Evolutionary conservation across 2,113 vertebrate genomes (phyloP), one percentile per base, ranked within the genome.

Genomic region (Neotoma lepida): DNA sequence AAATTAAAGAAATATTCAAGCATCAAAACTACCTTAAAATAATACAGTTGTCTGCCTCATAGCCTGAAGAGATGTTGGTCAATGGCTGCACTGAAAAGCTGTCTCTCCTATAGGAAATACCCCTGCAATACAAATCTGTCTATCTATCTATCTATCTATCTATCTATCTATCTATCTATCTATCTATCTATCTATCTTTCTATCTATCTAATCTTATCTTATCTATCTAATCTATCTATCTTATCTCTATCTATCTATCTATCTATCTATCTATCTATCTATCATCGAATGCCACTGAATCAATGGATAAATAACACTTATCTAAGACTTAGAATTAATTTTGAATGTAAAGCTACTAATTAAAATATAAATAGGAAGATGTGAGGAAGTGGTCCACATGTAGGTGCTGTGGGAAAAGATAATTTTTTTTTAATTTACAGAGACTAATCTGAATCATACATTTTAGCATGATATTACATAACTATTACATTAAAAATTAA

Each of bases 1-100:
- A 84, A 44, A 64, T 61, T 28, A 94, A 58, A 91, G 30, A 92
- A 92, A 94, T 39, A 35, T 77, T 89, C 0, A 95, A 71, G 13
- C 6, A 89, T 93, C 54, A 86, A 8, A 81, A 51, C 6, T 56
- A 22, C 86, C 13, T 92, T 86, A 58, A 20, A 74, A 51, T 70
- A 89, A 84, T 64, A 58, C 7, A 89, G 81, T 35, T 74, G 49
- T 51, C 28, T 68, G 2, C 6, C 84, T 85, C 63, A 28, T n/a
- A 93, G 6, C 64, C 30, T 49, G 70, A 84, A 70, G 2, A 85
- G 4, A 56, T 70, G 7, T 6, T 51, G 74, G 44, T 93, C 49
- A n/a, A 35, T 61, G 51, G 35, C 61, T 51, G n/a, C 33, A 46
- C 51, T 81, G 26, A 68, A 78, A 90, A 80, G 6, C 17, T 64